These are phyloP conservation scores for Luffia ferchaultella DNA, from an alignment of 2,888 invertebrate genomes.

Conservation along the genomic window DNA sequence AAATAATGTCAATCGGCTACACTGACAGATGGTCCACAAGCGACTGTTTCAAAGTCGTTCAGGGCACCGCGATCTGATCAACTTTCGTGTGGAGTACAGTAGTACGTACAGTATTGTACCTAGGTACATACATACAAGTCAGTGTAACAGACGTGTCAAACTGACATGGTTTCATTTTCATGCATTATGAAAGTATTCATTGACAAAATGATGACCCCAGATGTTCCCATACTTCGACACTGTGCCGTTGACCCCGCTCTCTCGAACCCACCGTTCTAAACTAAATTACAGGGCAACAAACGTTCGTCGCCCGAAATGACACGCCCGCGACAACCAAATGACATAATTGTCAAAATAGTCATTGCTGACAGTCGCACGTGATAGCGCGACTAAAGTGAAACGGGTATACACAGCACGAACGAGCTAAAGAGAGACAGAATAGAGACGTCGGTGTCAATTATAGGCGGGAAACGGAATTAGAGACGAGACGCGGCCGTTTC, in stretches of 20 bases:
- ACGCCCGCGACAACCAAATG: conserved; percentile 61
- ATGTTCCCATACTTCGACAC: conserved; percentile 53
- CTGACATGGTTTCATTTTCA: no score
- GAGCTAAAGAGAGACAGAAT: conserved; percentile 27
- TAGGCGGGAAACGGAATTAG: conserved; percentile 64
- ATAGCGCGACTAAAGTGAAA: conserved; percentile 40
- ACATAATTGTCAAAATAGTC: conserved; percentile 67
- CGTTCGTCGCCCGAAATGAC: conserved; percentile 61
- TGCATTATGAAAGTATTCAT: no score
- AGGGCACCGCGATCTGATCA: no score
- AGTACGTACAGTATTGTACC: no score
- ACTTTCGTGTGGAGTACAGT: no score
- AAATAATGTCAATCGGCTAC: no score
- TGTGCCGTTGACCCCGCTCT: conserved; percentile 43
- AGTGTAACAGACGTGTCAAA: no score
- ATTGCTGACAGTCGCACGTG: conserved; percentile 60
- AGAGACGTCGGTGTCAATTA: conserved; percentile 61
- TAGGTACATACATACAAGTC: no score
- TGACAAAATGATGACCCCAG: no score
- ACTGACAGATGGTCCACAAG: no score
- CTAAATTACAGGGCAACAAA: conserved; percentile 28
- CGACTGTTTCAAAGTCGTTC: no score
- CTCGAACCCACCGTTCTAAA: conserved; percentile 23
- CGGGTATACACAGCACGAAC: conserved; percentile 14
- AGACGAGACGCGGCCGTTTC: conserved; percentile 52